A percentile compares a stretch with the other conserved stretches of the same genome.
Conservation (phyloP, 2,797 vertebrate species). For the Sebastes matsubarae region DNA sequence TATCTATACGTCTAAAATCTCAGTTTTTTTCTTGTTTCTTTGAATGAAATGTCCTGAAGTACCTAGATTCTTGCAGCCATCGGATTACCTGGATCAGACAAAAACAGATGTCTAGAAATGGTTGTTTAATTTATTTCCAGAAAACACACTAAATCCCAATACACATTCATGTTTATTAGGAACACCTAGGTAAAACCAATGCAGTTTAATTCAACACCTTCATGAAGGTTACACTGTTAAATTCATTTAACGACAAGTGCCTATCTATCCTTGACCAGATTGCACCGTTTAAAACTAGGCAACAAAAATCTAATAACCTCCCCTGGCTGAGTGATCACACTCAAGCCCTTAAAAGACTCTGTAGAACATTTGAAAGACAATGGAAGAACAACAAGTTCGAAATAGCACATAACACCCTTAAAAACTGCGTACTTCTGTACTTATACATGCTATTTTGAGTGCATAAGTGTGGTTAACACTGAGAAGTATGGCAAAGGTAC, state of each 20-base stretch:
- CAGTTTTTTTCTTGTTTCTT: not conserved
- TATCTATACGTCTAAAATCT: not conserved
- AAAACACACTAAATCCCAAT: not conserved
- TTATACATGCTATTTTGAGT: no score
- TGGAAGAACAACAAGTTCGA: not conserved
- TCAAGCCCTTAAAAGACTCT: no score
- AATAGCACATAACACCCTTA: no score
- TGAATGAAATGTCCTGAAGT: not conserved
- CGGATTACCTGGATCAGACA: not conserved
- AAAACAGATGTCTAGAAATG: not conserved
- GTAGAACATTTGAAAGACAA: no score
- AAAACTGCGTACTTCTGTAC: no score
- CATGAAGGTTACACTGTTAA: not conserved
- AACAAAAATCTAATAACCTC: no score
- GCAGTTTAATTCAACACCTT: not conserved
- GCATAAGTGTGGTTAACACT: not conserved
- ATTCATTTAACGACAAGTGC: no score
- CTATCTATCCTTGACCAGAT: no score
- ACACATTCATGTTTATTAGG: not conserved
- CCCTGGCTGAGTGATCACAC: no score
- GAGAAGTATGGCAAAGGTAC: not conserved
- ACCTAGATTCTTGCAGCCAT: not conserved
- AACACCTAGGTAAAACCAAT: not conserved
- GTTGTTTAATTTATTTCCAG: not conserved
- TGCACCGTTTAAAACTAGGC: no score